Percentiles rank a stretch among this genome's conserved stretches.
Evolutionary conservation across 2,888 invertebrate genomes (phyloP).

Genomic region (Apotomis betuletana): DNA sequence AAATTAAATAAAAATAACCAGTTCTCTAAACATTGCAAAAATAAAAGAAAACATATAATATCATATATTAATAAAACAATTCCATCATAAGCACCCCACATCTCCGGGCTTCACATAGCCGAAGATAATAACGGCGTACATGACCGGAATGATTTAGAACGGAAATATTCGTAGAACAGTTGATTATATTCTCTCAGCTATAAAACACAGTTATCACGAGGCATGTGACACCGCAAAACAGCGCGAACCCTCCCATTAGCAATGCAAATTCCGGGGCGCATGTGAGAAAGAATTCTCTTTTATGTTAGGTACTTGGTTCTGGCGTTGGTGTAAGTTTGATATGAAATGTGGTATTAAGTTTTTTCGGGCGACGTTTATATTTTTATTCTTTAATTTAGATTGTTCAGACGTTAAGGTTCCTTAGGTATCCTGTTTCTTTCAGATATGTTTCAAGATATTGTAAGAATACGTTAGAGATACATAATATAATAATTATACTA

Average conservation of each 20-base stretch:
- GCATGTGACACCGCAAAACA: conserved; percentile 40
- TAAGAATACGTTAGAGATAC: too few relatives aligned
- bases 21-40: too few relatives aligned
- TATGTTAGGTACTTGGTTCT: conserved; percentile 44
- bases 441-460: too few relatives aligned
- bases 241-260: conserved; percentile 59
- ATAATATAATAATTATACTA: too few relatives aligned
- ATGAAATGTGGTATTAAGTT: conserved; percentile 30
- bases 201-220: conserved; percentile 41
- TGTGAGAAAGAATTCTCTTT: conserved; percentile 51
- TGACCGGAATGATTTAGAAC: conserved; percentile 23
- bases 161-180: conserved; percentile 36
- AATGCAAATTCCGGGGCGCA: conserved; percentile 66
- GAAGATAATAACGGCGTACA: conserved; percentile 15
- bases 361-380: not conserved
- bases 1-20: too few relatives aligned
- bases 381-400: conserved; percentile 4
- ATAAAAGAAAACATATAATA: too few relatives aligned
- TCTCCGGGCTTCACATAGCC: not conserved
- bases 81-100: not conserved
- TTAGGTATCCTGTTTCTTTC: too few relatives aligned
- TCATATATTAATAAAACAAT: not conserved
- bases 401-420: not conserved
- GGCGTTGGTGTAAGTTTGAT: conserved; percentile 26
- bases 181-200: conserved; percentile 39